These are phyloP conservation scores for Cavia porcellus DNA, from an alignment of 2,113 vertebrate species.

Conservation along the genomic window DNA sequence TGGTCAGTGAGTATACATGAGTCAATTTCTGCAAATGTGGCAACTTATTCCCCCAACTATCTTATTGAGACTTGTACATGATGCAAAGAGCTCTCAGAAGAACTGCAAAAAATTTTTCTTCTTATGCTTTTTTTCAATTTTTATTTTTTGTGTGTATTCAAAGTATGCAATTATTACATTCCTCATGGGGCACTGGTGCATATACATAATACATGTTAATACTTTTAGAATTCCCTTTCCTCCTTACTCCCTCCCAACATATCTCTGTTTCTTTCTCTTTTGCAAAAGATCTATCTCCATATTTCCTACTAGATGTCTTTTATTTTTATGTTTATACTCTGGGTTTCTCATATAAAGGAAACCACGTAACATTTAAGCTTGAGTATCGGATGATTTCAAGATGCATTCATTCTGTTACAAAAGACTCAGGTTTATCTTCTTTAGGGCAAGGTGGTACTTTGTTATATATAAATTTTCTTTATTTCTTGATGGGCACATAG, in stretches of 20 bases:
- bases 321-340: background rate
- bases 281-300: background rate
- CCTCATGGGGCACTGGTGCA: background rate
- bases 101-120: background rate
- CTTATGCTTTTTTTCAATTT: background rate
- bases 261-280: background rate
- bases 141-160: background rate
- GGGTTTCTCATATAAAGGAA: background rate
- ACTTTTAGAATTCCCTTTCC: background rate
- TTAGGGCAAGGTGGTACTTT: background rate
- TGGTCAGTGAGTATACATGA: fast-evolving
- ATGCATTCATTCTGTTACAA: background rate
- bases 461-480: background rate
- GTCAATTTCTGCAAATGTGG: background rate
- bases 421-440: background rate
- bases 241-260: background rate
- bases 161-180: background rate
- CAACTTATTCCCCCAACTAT: fast-evolving
- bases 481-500: background rate
- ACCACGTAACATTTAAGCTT: background rate
- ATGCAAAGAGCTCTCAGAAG: background rate
- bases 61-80: fast-evolving
- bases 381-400: background rate
- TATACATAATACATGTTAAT: background rate
- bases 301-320: background rate